A percentile compares a stretch with the other conserved stretches of the same genome.
phyloP scores from a whole-genome alignment of 2,113 vertebrate genomes.

The Platichthys stellatus region DNA sequence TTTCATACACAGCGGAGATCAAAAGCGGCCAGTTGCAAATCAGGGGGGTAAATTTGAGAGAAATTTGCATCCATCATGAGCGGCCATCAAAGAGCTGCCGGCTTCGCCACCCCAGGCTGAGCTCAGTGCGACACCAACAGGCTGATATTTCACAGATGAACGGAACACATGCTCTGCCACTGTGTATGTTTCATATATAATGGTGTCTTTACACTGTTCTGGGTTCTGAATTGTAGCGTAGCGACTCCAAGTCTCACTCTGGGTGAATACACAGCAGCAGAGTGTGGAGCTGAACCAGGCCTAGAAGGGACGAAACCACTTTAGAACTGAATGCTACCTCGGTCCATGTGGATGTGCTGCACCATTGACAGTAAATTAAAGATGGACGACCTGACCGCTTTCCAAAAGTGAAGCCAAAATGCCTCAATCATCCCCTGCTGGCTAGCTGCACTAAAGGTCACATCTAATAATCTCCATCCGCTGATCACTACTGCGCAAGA shows the following conservation, averaged over 20 bases:
- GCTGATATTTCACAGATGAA: conserved; percentile 25
- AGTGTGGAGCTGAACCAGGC: neutral
- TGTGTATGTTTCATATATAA: neutral
- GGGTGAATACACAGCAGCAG: neutral
- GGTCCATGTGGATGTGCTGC: neutral
- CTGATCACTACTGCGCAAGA: no score
- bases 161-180: neutral
- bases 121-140: conserved; percentile 21
- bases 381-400: no score
- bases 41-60: conserved; percentile 12
- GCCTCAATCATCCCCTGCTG: no score
- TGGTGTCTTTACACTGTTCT: neutral
- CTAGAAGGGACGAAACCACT: neutral
- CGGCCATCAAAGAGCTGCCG: conserved; percentile 39
- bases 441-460: no score
- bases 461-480: no score
- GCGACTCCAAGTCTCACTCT: neutral
- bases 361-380: neutral
- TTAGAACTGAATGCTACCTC: neutral
- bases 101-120: conserved; percentile 8
- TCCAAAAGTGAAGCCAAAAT: no score
- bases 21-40: conserved; percentile 37
- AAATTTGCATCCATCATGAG: conserved; percentile 29
- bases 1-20: conserved; percentile 63
- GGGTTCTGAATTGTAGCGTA: neutral